A percentile compares a stretch with the other conserved stretches of the same genome.
Conservation (phyloP, 2,888 invertebrate genomes). For the Eumacrocentrus americanus region DNA sequence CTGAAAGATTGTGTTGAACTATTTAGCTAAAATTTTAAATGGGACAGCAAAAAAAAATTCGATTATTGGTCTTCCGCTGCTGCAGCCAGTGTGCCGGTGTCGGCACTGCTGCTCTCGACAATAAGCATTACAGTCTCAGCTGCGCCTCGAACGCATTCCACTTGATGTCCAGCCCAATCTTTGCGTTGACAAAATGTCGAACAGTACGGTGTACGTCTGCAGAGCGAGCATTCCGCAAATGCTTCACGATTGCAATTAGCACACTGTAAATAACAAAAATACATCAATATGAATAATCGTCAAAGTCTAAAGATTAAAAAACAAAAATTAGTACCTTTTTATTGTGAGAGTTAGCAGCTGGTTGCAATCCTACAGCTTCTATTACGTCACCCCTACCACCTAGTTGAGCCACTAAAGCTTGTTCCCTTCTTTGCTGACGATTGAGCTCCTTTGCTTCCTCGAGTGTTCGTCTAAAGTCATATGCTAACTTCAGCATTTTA, state of each 20-base stretch:
- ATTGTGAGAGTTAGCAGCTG: conserved; percentile 69
- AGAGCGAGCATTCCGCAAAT: conserved; percentile 84
- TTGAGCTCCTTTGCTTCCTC: conserved; percentile 76
- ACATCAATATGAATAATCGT: too few species aligned
- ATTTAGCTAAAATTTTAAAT: background rate
- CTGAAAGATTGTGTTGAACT: background rate
- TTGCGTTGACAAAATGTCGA: conserved; percentile 90
- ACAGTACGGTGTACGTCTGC: conserved; percentile 86
- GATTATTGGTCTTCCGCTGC: conserved; percentile 56
- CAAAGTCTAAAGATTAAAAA: too few species aligned
- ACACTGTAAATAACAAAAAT: too few species aligned
- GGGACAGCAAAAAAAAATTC: conserved; percentile 35
- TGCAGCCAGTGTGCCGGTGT: conserved; percentile 47
- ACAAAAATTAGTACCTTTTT: conserved; percentile 71
- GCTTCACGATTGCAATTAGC: conserved; percentile 90
- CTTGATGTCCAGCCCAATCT: conserved; percentile 87
- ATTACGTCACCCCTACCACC: conserved; percentile 61
- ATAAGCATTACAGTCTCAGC: conserved; percentile 85
- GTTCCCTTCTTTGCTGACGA: conserved; percentile 65
- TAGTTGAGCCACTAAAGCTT: conserved; percentile 62
- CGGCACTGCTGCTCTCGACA: conserved; percentile 70
- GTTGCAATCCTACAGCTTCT: conserved; percentile 66
- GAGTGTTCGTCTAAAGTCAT: conserved; percentile 74
- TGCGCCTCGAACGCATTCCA: conserved; percentile 79
- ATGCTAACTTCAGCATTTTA: conserved; percentile 71